Evolutionary conservation across 2,113 vertebrate species (phyloP), one percentile per base, ranked within the genome.

Genomic region (Notothenia rossii): DNA sequence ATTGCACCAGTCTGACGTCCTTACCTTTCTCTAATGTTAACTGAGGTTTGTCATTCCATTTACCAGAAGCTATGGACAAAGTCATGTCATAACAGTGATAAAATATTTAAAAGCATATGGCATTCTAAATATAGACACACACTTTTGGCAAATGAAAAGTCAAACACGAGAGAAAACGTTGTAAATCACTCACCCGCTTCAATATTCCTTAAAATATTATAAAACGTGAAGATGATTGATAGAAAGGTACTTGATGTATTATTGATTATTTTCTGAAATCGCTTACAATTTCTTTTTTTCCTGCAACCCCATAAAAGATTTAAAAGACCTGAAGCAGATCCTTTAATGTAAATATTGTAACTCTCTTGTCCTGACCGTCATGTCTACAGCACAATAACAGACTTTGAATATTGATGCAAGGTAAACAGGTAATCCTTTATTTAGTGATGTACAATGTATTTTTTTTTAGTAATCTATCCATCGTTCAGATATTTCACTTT

Each of bases 191-290:
- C 66, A 7, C 43, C 45, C 49, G 36, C 15, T 25, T 55, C 72
- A 72, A 4, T 81, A 51, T 64, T 79, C 18, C 45, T 36, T 67
- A 40, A 65, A 77, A 81, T 78, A 22, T 61, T 50, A 79, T 18
- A n/a, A 10, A 61, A 14, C 68, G 40, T 79, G 48, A 61, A 15
- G 70, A 67, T 83, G 82, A 87, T 79, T 48, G 72, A 90, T 84
- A 29, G 9, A 86, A 83, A 88, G 68, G 87, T 85, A 79, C 75
- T 70, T 86, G 83, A 89, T 93, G 81, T 85, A 92, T 92, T 91
- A 92, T 91, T 93, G 79, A 92, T 92, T 88, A 60, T 25, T 66
- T 18, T 72, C 62, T 77, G 66, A 72, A 86, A 81, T 69, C 0
- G 51, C 60, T 85, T 72, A 59, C 73, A 83, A 89, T 90, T 83